Evolutionary conservation across 2,888 invertebrate genomes (phyloP).

Genomic region (Neoascia interrupta): DNA sequence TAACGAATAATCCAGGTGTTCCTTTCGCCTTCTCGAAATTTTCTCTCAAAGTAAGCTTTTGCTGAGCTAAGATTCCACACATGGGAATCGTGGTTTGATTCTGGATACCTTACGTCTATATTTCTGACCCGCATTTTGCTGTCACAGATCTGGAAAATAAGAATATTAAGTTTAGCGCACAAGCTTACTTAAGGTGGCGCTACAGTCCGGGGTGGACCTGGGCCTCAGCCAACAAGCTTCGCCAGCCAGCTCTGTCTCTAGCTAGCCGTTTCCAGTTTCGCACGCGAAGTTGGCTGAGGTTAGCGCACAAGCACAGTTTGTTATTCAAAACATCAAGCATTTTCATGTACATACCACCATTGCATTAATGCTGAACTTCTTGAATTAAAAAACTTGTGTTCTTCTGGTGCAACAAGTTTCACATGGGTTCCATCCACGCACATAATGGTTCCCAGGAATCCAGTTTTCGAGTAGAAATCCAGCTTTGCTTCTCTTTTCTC

Average conservation of each 20-base stretch:
- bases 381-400: not conserved
- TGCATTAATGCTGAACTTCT: not conserved
- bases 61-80: too few species aligned
- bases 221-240: too few species aligned
- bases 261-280: too few species aligned
- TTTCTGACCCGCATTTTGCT: too few species aligned
- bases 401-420: not conserved
- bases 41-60: too few species aligned
- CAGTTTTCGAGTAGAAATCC: slow-evolving; percentile 31
- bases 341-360: slow-evolving; percentile 3
- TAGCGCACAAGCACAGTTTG: too few species aligned
- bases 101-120: not conserved
- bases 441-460: slow-evolving; percentile 42
- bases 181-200: too few species aligned
- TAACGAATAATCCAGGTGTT: slow-evolving; percentile 2
- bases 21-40: too few species aligned
- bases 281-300: too few species aligned
- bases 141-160: not conserved
- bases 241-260: too few species aligned
- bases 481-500: slow-evolving; percentile 29
- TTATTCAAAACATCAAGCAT: not conserved
- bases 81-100: not conserved
- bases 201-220: too few species aligned
- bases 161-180: too few species aligned
- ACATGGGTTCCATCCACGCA: slow-evolving; percentile 52